These are phyloP conservation scores for Papilio helenus DNA, from an alignment of 1,140 invertebrate species.

Conservation along the genomic window DNA sequence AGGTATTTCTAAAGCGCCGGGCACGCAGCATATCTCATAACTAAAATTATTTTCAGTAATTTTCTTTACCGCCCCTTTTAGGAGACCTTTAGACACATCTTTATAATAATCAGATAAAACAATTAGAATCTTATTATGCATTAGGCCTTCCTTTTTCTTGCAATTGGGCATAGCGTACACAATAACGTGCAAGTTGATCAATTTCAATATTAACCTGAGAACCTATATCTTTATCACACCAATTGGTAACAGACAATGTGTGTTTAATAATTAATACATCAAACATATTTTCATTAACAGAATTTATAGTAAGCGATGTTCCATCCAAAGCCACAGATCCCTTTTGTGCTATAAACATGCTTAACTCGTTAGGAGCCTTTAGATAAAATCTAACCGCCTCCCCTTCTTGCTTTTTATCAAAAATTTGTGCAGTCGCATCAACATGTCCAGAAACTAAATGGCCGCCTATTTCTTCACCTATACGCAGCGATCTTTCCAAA, in stretches of 20 bases:
- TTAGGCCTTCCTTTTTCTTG: conserved; percentile 11
- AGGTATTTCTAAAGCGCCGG: conserved; percentile 10
- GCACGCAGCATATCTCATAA: conserved; percentile 10
- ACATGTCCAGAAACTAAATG: conserved; percentile 11
- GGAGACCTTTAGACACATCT: conserved; percentile 10
- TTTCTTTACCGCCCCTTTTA: conserved; percentile 11
- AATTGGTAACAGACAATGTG: conserved; percentile 11
- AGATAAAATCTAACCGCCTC: conserved; percentile 11
- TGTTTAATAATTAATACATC: conserved; percentile 12
- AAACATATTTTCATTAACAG: conserved; percentile 12
- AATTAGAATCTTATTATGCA: conserved; percentile 12
- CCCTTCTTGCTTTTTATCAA: conserved; percentile 11
- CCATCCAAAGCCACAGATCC: conserved; percentile 10
- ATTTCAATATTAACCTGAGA: conserved; percentile 12
- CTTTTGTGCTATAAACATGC: conserved; percentile 11
- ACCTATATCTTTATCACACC: conserved; percentile 11
- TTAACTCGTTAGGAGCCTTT: conserved; percentile 11
- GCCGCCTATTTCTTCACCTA: conserved; percentile 10
- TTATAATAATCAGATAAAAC: conserved; percentile 12
- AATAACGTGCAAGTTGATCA: conserved; percentile 11
- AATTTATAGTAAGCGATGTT: conserved; percentile 12
- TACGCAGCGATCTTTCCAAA: conserved; percentile 10
- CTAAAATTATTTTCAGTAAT: conserved; percentile 12
- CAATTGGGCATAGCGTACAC: conserved; percentile 10
- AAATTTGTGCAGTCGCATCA: conserved; percentile 11